These are phyloP conservation scores for Hyposoter dolosus DNA, from an alignment of 2,888 invertebrate genomes.

Conservation along the genomic window DNA sequence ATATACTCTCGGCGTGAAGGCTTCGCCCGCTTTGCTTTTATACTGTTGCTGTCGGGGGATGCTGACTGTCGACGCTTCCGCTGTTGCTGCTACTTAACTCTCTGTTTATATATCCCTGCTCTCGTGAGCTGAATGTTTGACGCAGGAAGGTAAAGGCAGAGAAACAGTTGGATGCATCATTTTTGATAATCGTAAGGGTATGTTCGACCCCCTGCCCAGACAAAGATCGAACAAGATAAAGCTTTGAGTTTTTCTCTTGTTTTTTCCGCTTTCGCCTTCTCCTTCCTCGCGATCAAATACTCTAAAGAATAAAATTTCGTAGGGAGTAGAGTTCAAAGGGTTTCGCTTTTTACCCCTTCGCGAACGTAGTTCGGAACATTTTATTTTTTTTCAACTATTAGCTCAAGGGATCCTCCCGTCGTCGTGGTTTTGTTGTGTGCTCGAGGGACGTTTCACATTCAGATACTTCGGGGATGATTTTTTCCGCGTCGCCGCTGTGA, in stretches of 20 bases:
- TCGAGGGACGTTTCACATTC: not conserved
- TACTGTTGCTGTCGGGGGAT: conserved; percentile 63
- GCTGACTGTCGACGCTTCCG: conserved; percentile 54
- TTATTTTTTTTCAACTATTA: not conserved
- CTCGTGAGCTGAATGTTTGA: conserved; percentile 8
- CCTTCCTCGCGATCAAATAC: conserved; percentile 3
- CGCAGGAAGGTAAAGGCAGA: conserved; percentile 3
- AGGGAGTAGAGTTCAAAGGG: not conserved
- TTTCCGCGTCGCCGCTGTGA: not conserved
- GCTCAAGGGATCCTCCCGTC: not conserved
- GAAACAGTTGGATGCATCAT: conserved; percentile 22
- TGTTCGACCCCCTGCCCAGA: not conserved
- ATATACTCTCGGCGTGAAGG: conserved; percentile 55
- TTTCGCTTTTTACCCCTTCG: not conserved
- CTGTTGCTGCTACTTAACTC: conserved; percentile 56
- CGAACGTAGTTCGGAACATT: not conserved
- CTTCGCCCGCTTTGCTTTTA: conserved; percentile 61
- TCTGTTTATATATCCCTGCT: conserved; percentile 49
- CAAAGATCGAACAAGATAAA: not conserved
- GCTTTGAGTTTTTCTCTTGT: not conserved
- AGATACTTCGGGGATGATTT: conserved; percentile 22
- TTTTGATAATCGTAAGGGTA: conserved; percentile 29
- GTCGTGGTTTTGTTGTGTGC: not conserved
- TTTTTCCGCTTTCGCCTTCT: not conserved
- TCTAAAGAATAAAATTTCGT: not conserved